A percentile compares a stretch with the other conserved stretches of the same genome.
These are phyloP conservation scores for Drosophila tropicalis DNA, from an alignment of 1,140 invertebrate genomes.

Conservation along the genomic window DNA sequence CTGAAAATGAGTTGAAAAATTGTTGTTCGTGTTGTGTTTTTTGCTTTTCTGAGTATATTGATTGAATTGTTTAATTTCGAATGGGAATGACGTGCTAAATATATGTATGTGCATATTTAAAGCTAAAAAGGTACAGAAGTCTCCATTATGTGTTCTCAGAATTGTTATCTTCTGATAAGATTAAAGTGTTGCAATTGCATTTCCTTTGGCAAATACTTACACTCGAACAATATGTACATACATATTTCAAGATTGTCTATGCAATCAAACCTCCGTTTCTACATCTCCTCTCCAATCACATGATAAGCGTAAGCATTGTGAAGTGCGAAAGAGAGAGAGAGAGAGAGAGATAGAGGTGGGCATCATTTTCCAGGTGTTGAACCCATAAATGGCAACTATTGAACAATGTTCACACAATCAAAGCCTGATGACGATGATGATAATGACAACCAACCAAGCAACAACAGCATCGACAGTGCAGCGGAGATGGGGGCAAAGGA, in stretches of 20 bases:
- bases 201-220: not conserved
- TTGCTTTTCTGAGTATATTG: conserved; percentile 27
- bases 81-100: not conserved
- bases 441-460: conserved; percentile 20
- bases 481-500: too few relatives aligned
- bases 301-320: conserved; percentile 17
- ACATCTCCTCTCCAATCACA: too few relatives aligned
- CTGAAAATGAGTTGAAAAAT: conserved; percentile 39
- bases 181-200: conserved; percentile 6
- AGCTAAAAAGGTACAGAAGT: not conserved
- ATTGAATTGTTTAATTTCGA: conserved; percentile 46
- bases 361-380: conserved; percentile 13
- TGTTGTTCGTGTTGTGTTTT: conserved; percentile 14
- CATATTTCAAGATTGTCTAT: not conserved
- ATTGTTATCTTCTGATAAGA: conserved; percentile 7
- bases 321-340: not conserved
- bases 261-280: not conserved
- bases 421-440: conserved; percentile 45
- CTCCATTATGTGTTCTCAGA: not conserved
- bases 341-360: not conserved
- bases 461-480: conserved; percentile 37
- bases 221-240: not conserved
- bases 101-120: not conserved
- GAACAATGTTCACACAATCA: conserved; percentile 55
- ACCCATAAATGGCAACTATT: conserved; percentile 55